Evolutionary conservation across 2,113 vertebrate species (phyloP), one percentile per base, ranked within the genome.

Genomic region (Pseudolaguvia tuberculata): DNA sequence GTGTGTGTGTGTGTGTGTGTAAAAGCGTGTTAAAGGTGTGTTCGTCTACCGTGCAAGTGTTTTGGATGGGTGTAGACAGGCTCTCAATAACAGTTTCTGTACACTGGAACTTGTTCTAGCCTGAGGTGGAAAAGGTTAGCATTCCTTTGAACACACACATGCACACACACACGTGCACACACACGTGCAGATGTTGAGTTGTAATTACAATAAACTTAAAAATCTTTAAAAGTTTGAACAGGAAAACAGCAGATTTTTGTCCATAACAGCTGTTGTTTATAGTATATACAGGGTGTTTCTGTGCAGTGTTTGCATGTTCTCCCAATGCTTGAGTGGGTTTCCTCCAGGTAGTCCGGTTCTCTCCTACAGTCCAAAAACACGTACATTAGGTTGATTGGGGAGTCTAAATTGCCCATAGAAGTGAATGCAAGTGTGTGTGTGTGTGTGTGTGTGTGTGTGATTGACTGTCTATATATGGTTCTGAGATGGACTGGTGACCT

Each of bases 51-150:
- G 72, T 52, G 29, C 53, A 71, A 65, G 25, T 53, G 51, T 12
- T 47, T 57, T 68, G 62, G 29, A 77, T 79, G 53, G 73, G 79
- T 77, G 83, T 52, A 31, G 61, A 70, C 81, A 47, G 45, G 81
- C 55, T 39, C 51, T 67, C 66, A 56, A 65, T 1, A 35, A 21
- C 15, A 31, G 53, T 58, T 58, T 47, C 23, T 21, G 50, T 76
- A n/a, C 17, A 57, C 56, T 50, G 42, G 21, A 21, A 0, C n/a
- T 71, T 29, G 48, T 55, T 53, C 51, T 2, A 58, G 69, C 77
- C 47, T 81, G 58, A 71, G 70, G 73, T 23, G n/a, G 25, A 27
- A 53, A 53, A 25, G 23, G 39, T 35, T 51, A 23, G 53, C 61
- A 75, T 78, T 75, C 76, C 71, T 72, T 75, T 67, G 14, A 45